These are phyloP conservation scores for Acrocyrtus sp. DNA, from an alignment of 2,888 invertebrate genomes.

Conservation along the genomic window DNA sequence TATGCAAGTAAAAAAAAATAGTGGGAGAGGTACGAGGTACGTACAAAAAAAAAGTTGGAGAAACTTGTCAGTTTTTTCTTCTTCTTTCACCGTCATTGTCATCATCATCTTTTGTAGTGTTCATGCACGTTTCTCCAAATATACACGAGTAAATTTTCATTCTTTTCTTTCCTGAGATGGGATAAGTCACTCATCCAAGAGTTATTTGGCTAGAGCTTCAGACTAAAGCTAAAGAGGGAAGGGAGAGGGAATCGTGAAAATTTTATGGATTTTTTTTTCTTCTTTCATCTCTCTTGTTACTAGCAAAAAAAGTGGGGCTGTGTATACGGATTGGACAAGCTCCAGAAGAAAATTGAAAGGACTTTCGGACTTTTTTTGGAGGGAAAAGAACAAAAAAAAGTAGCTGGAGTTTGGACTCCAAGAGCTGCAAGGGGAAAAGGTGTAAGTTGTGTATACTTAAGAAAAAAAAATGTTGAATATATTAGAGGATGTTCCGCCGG, in stretches of 20 bases:
- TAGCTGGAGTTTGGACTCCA: too few species aligned
- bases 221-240: neutral
- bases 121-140: too few species aligned
- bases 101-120: too few species aligned
- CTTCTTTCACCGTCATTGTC: constrained; percentile 5
- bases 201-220: constrained; percentile 4
- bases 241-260: constrained; percentile 15
- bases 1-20: too few species aligned
- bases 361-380: too few species aligned
- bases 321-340: neutral
- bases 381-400: too few species aligned
- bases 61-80: constrained; percentile 11
- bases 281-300: neutral
- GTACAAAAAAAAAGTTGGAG: too few species aligned
- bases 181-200: constrained; percentile 24
- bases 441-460: too few species aligned
- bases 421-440: too few species aligned
- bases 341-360: constrained; percentile 24
- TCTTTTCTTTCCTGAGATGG: constrained; percentile 1
- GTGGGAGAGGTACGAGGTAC: too few species aligned
- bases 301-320: neutral
- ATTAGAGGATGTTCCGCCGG: too few species aligned
- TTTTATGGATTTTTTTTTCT: constrained; percentile 17
- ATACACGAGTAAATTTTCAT: too few species aligned
- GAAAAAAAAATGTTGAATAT: constrained; percentile 5